phyloP scores from a whole-genome alignment of 2,888 invertebrate species.

The Papilio protenor region DNA sequence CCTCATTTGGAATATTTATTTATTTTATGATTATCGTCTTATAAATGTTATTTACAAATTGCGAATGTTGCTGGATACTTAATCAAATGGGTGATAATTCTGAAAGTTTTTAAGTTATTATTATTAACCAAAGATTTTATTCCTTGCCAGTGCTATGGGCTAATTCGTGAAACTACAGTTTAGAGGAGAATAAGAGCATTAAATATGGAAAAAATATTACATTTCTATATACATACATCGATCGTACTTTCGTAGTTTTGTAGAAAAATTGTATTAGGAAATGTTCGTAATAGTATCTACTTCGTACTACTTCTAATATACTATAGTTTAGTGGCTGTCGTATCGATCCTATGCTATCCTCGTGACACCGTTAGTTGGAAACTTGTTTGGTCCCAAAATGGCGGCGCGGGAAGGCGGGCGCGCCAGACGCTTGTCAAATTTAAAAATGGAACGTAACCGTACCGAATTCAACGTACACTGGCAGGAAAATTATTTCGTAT shows the following conservation, averaged over 20 bases:
- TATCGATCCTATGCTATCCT: constrained; percentile 24
- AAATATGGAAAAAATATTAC: no score
- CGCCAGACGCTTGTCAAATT: constrained; percentile 79
- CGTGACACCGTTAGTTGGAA: constrained; percentile 41
- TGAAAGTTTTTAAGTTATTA: background rate
- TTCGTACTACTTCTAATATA: background rate
- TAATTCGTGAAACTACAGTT: background rate
- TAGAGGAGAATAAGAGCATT: no score
- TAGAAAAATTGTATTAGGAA: background rate
- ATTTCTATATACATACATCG: no score
- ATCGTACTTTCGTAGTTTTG: no score
- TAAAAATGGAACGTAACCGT: constrained; percentile 82
- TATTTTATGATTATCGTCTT: background rate
- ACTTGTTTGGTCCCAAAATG: constrained; percentile 53
- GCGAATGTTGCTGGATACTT: no score
- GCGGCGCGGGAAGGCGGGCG: constrained; percentile 49
- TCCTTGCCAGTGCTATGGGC: background rate
- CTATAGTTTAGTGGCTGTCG: constrained; percentile 54
- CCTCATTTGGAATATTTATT: background rate
- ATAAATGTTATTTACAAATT: no score
- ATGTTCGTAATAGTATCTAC: background rate
- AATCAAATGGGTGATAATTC: background rate
- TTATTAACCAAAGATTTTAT: background rate
- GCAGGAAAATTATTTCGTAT: constrained; percentile 82
- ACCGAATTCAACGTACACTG: constrained; percentile 77